Evolutionary conservation across 2,113 vertebrate species (phyloP), one percentile per base, ranked within the genome.

Genomic region (Tyrannus savana): DNA sequence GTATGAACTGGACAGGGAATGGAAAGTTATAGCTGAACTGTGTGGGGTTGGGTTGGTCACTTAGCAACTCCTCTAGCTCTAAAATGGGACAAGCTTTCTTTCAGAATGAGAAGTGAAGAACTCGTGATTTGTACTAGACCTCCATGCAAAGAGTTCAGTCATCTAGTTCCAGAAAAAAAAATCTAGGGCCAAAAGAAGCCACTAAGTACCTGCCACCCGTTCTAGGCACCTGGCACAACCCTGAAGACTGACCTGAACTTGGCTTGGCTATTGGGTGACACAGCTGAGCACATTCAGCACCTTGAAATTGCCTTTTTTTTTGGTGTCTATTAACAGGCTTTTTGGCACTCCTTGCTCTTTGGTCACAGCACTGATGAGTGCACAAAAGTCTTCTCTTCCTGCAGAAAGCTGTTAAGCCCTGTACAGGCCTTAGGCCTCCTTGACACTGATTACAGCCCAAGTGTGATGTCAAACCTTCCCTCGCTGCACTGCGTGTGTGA

Each of bases 361-460:
- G 39, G 46, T 24, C 81, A 66, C 49, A 49, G 41, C 12, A 39
- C 21, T 19, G 23, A 33, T 13, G 25, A 0, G 44, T 15, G 19
- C 52, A 72, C 62, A 39, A 41, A 83, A 76, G 13, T 21, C 14
- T 49, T 28, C 37, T 60, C 31, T 74, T 63, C 17, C 62, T 49
- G 62, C 47, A 53, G 39, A 80, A 87, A 33, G 21, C 55, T 69
- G 41, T 23, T 6, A 39, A 56, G 19, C 39, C 41, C 59, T 22
- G 3, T 0, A 1, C 16, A 55, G 0, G 0, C 17, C 6, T n/a
- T 18, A 41, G 37, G 42, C n/a, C 52, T 59, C 24, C 30, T 3
- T 7, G 19, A n/a, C 56, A 13, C n/a, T 7, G 21, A 47, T 22
- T n/a, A 18, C 35, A 66, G 14, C 1, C 50, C 39, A 24, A 35